Evolutionary conservation across 2,797 vertebrate genomes (phyloP).

Genomic region (Rallus crepitans): DNA sequence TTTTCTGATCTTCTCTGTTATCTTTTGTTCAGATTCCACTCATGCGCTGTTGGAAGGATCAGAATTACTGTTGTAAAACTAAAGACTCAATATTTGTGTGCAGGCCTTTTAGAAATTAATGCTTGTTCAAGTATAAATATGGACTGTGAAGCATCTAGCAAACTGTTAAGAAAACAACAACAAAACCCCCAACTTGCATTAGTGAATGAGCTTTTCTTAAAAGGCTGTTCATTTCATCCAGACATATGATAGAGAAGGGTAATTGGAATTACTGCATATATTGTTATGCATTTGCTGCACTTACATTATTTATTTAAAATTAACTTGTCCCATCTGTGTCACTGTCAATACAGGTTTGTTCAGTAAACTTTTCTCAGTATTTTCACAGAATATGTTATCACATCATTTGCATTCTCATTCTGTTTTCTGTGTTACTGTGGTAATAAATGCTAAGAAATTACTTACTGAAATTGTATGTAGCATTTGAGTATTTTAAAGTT

Average conservation of each 20-base stretch:
- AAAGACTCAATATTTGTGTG: background rate
- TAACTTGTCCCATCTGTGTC: background rate
- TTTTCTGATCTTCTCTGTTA: background rate
- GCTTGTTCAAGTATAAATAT: background rate
- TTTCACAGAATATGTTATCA: background rate
- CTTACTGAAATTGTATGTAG: background rate
- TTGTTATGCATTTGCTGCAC: background rate
- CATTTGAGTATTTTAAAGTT: background rate
- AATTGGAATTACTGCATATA: background rate
- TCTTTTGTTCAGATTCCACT: background rate
- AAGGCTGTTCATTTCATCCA: background rate
- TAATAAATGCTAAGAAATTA: background rate
- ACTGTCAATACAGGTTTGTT: background rate
- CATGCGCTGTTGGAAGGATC: background rate
- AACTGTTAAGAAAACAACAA: background rate
- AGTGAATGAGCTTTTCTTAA: background rate
- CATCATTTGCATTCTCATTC: background rate
- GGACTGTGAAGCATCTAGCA: background rate
- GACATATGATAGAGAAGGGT: background rate
- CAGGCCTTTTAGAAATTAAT: background rate
- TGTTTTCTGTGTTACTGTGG: background rate
- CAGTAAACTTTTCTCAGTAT: background rate
- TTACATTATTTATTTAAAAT: background rate
- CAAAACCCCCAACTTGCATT: background rate
- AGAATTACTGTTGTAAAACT: background rate